phyloP scores from a whole-genome alignment of 2,888 invertebrate genomes.

The Phyllotreta cruciferae region DNA sequence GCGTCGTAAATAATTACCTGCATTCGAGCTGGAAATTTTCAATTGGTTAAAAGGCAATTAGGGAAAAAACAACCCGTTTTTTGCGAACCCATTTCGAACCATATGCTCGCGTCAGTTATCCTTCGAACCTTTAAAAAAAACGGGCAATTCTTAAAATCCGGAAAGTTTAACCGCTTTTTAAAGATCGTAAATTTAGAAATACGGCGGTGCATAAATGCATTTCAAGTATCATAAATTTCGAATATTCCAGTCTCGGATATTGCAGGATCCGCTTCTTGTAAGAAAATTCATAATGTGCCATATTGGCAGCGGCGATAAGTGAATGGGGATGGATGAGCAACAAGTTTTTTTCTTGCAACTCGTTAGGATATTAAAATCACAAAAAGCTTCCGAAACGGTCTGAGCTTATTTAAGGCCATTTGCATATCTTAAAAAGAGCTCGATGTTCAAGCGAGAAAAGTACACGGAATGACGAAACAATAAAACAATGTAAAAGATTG shows the following conservation, averaged over 20 bases:
- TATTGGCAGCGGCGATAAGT: slow-evolving; percentile 21
- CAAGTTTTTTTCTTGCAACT: slow-evolving; percentile 25
- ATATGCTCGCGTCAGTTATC: neutral
- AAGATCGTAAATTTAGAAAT: slow-evolving; percentile 33
- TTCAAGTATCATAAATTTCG: slow-evolving; percentile 29
- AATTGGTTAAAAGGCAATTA: too few species aligned
- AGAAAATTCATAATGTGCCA: slow-evolving; percentile 29
- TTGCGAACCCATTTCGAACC: neutral
- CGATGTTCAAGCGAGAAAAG: too few species aligned
- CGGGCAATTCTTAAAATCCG: slow-evolving; percentile 14
- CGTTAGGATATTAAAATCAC: too few species aligned
- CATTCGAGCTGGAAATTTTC: neutral
- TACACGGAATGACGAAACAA: too few species aligned
- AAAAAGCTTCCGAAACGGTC: too few species aligned
- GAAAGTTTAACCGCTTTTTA: slow-evolving; percentile 30
- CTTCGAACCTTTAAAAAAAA: neutral
- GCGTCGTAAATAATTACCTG: slow-evolving; percentile 27
- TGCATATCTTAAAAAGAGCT: too few species aligned
- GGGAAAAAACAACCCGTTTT: neutral
- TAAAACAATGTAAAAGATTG: too few species aligned
- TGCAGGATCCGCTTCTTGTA: slow-evolving; percentile 18
- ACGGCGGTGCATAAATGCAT: slow-evolving; percentile 32
- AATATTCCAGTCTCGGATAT: slow-evolving; percentile 31
- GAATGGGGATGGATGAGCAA: slow-evolving; percentile 24
- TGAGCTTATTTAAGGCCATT: too few species aligned